These are phyloP conservation scores for Pyrgus malvae DNA, from an alignment of 2,888 invertebrate genomes.

Conservation along the genomic window DNA sequence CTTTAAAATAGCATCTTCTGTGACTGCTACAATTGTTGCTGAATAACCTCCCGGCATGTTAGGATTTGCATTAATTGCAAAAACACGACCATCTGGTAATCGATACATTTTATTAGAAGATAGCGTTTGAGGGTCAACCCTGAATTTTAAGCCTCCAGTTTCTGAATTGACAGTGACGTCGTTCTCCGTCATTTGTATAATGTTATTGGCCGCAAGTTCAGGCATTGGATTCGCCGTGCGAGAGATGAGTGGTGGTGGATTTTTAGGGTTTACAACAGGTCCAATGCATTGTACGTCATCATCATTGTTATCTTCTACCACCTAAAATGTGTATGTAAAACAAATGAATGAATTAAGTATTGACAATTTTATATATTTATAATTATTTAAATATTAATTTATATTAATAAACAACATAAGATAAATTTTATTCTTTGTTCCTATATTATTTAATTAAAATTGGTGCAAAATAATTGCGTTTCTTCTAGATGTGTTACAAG, in stretches of 20 bases:
- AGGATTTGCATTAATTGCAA: slow-evolving; percentile 74
- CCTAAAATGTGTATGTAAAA: too few species aligned
- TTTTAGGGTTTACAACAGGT: slow-evolving; percentile 52
- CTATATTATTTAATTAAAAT: too few species aligned
- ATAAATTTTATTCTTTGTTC: too few species aligned
- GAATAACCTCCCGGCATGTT: slow-evolving; percentile 78
- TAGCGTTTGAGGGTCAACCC: slow-evolving; percentile 75
- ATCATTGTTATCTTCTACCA: slow-evolving; percentile 67
- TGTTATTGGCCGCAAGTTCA: slow-evolving; percentile 59
- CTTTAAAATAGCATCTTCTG: slow-evolving; percentile 51
- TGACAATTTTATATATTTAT: too few species aligned
- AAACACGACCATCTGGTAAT: slow-evolving; percentile 74
- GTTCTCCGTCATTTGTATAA: slow-evolving; percentile 77
- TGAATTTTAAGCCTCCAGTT: slow-evolving; percentile 75
- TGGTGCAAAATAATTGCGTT: too few species aligned
- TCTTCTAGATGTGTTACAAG: too few species aligned
- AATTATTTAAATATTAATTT: too few species aligned
- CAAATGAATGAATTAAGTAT: too few species aligned
- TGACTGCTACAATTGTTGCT: slow-evolving; percentile 74
- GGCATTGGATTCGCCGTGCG: slow-evolving; percentile 39
- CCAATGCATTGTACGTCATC: slow-evolving; percentile 75
- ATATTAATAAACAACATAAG: too few species aligned
- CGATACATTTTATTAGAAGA: slow-evolving; percentile 79
- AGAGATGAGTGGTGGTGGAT: slow-evolving; percentile 45
- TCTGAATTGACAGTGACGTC: slow-evolving; percentile 74